Evolutionary conservation across 2,113 vertebrate species (phyloP).

Genomic region (Daubentonia madagascariensis): DNA sequence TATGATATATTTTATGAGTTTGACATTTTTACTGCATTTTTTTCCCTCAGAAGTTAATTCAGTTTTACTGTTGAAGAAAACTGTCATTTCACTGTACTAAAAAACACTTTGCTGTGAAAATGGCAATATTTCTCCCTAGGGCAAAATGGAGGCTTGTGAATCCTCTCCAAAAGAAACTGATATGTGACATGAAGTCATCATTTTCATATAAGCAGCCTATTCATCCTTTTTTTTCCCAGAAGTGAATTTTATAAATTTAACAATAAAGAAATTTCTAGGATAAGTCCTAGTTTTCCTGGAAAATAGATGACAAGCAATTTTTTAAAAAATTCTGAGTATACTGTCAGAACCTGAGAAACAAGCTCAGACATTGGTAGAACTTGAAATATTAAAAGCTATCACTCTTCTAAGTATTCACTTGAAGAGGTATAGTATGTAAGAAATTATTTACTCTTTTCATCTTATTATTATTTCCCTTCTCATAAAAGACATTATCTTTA

Average conservation of each 20-base stretch:
- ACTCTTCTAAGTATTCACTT: background rate
- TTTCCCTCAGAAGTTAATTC: conserved; percentile 68
- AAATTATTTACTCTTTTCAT: background rate
- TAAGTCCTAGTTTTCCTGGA: conserved; percentile 18
- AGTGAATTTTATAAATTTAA: conserved; percentile 56
- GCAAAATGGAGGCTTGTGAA: conserved; percentile 58
- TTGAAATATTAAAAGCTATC: background rate
- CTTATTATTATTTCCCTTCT: background rate
- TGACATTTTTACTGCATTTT: conserved; percentile 74
- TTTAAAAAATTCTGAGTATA: background rate
- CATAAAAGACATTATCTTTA: background rate
- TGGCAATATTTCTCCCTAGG: conserved; percentile 58
- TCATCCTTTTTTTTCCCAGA: background rate
- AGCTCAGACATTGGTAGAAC: background rate
- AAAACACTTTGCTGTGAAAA: conserved; percentile 56
- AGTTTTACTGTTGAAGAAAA: conserved; percentile 72
- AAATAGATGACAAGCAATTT: conserved; percentile 1
- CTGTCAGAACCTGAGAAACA: background rate
- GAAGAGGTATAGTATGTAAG: background rate
- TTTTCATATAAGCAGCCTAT: conserved; percentile 40
- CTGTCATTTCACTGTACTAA: conserved; percentile 52
- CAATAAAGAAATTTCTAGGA: conserved; percentile 47
- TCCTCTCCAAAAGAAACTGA: conserved; percentile 42
- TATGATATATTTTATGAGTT: conserved; percentile 64
- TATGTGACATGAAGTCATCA: conserved; percentile 30